Conservation (phyloP, 2,797 vertebrate genomes). For the Paratrypauchen microcephalus region DNA sequence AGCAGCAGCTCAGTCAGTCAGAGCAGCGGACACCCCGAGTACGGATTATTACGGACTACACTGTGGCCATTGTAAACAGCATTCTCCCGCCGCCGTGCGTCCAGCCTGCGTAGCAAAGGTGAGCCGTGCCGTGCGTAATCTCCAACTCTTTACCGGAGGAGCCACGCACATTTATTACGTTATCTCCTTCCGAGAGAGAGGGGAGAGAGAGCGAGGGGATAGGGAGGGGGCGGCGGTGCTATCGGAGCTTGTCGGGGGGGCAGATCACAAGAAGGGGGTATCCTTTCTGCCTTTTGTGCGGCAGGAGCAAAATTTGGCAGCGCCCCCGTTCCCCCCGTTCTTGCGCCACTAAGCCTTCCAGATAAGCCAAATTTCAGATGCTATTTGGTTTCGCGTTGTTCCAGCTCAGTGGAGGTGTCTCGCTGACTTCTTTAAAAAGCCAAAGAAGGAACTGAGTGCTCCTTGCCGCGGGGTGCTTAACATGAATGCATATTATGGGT, state of each 20-base stretch:
- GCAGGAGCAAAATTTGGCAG: constrained; percentile 40
- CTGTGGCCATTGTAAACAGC: constrained; percentile 37
- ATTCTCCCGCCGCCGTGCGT: constrained; percentile 35
- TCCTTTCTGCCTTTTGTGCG: constrained; percentile 68
- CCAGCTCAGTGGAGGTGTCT: constrained; percentile 15
- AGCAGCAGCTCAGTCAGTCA: constrained; percentile 8
- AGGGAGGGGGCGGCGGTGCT: constrained; percentile 37
- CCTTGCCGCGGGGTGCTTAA: constrained; percentile 4
- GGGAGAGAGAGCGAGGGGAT: constrained; percentile 43
- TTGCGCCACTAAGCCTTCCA: constrained; percentile 10
- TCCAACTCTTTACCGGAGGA: constrained; percentile 14
- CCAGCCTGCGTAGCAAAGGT: constrained; percentile 55
- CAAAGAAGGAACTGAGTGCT: constrained; percentile 15
- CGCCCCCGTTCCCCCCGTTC: constrained; percentile 42
- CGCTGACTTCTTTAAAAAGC: constrained; percentile 26
- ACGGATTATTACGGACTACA: constrained; percentile 42
- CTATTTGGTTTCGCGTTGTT: neutral
- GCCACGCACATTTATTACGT: constrained; percentile 31
- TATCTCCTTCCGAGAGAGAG: constrained; percentile 36
- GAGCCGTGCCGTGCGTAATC: constrained; percentile 7
- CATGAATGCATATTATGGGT: neutral
- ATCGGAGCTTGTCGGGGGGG: constrained; percentile 16
- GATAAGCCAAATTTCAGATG: neutral
- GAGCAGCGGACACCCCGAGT: constrained; percentile 34
- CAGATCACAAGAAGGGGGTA: constrained; percentile 26